A percentile compares a stretch with the other conserved stretches of the same genome.
phyloP scores from a whole-genome alignment of 1,140 invertebrate genomes.

The Rhizoglyphus robini region DNA sequence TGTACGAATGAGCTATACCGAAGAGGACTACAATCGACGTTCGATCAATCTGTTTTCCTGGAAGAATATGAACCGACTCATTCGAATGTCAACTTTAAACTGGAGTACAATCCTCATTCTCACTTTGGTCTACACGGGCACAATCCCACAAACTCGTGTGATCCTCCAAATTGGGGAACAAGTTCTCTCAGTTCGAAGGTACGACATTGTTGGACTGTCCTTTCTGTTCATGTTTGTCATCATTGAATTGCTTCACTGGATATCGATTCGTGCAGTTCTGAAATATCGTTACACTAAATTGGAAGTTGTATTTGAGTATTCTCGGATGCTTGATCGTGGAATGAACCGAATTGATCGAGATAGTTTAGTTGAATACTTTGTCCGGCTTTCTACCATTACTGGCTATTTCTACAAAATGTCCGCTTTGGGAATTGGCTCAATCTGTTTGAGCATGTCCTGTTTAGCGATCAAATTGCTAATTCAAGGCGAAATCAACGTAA shows the following conservation, averaged over 20 bases:
- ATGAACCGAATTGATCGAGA: too few species aligned
- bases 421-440: too few species aligned
- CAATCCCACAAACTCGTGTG: neutral
- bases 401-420: too few species aligned
- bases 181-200: neutral
- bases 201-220: neutral
- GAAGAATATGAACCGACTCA: too few species aligned
- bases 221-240: neutral
- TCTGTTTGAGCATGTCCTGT: too few species aligned
- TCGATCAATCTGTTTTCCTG: neutral
- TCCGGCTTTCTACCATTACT: too few species aligned
- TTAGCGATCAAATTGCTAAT: too few species aligned
- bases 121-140: neutral
- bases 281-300: neutral
- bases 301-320: neutral
- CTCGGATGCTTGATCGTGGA: neutral
- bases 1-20: neutral
- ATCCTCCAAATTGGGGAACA: neutral
- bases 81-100: neutral
- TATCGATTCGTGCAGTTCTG: neutral
- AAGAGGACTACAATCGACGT: neutral
- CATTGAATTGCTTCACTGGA: neutral
- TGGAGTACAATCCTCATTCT: neutral
- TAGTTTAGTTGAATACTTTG: too few species aligned
- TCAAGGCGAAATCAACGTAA: too few species aligned